Evolutionary conservation across 2,113 vertebrate species (phyloP).

Genomic region (Prionailurus viverrinus): DNA sequence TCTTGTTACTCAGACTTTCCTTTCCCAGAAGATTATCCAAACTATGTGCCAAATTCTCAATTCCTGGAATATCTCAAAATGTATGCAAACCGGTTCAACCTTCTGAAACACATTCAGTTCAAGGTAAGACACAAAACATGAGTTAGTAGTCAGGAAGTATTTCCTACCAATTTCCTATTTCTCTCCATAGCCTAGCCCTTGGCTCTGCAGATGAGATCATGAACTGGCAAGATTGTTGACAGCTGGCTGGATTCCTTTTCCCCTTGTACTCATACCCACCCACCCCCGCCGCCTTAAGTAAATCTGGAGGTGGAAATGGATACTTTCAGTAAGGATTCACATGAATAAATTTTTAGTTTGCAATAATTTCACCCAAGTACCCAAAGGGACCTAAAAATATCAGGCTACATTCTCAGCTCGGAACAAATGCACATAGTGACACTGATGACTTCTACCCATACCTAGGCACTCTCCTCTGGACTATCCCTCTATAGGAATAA

Average conservation of each 20-base stretch:
- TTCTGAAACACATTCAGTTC: constrained; percentile 88
- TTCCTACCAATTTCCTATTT: background rate
- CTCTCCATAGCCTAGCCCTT: background rate
- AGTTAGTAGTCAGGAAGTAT: background rate
- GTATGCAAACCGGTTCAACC: constrained; percentile 88
- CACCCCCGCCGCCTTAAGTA: background rate
- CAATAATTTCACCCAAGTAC: background rate
- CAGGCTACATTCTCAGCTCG: background rate
- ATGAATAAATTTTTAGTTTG: background rate
- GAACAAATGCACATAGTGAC: background rate
- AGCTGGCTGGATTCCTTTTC: background rate
- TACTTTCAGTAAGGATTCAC: background rate
- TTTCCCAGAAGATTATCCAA: constrained; percentile 91
- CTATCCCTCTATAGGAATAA: background rate
- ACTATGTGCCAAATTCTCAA: constrained; percentile 88
- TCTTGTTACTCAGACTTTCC: constrained; percentile 93
- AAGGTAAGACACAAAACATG: constrained; percentile 84
- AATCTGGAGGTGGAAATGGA: background rate
- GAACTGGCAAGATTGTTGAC: background rate
- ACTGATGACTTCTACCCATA: background rate
- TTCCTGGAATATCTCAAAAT: constrained; percentile 89
- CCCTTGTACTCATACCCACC: background rate
- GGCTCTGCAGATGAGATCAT: background rate
- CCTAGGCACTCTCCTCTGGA: background rate
- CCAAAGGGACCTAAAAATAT: background rate